phyloP scores from a whole-genome alignment of 1,140 invertebrate species.

The Magallana ariakensis region DNA sequence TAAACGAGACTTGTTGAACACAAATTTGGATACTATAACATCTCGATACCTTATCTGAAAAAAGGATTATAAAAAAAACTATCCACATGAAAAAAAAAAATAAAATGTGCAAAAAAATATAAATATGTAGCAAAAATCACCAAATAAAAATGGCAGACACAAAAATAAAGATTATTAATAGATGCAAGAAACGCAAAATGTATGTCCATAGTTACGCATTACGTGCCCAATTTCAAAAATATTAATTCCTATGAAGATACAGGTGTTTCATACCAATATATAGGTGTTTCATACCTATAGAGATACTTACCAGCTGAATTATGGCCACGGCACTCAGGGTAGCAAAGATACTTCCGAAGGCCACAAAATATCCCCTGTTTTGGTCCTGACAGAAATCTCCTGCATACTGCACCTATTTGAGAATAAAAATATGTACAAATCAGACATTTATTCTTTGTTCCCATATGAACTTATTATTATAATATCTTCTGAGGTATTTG shows the following conservation, averaged over 20 bases:
- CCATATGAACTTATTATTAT: not conserved
- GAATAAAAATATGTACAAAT: not conserved
- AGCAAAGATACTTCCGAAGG: slow-evolving; percentile 90
- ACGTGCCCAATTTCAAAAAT: too few species aligned
- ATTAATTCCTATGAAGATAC: too few species aligned
- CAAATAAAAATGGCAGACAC: too few species aligned
- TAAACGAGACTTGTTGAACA: not conserved
- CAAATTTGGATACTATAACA: too few species aligned
- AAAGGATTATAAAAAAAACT: not conserved
- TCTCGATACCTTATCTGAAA: not conserved
- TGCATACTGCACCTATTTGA: slow-evolving; percentile 84
- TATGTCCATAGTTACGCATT: too few species aligned
- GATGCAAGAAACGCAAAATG: too few species aligned
- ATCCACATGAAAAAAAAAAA: slow-evolving; percentile 4
- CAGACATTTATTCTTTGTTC: too few species aligned
- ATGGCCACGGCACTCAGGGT: slow-evolving; percentile 91
- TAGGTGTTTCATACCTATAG: too few species aligned
- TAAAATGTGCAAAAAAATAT: too few species aligned
- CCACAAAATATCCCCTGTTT: slow-evolving; percentile 86
- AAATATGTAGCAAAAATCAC: not conserved
- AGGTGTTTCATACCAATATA: too few species aligned
- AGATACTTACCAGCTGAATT: slow-evolving; percentile 88
- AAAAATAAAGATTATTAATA: too few species aligned
- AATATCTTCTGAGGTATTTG: not conserved
- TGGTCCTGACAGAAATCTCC: slow-evolving; percentile 84